Conservation (phyloP, 2,888 invertebrate genomes). For the Vannuccia rotundouncinata region DNA sequence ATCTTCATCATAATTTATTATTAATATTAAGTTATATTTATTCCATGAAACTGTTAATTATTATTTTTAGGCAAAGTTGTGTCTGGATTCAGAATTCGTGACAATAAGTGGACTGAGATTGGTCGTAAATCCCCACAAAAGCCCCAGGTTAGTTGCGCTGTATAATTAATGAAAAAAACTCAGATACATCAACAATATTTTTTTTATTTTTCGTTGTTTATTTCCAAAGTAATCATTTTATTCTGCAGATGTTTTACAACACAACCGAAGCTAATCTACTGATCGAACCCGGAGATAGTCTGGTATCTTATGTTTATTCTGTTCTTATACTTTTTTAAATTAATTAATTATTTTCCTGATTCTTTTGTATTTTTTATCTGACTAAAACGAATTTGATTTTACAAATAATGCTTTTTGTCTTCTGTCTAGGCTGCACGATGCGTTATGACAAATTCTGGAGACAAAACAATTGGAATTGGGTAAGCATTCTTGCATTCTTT, state of each 20-base stretch:
- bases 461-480: conserved; percentile 68
- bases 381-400: too few relatives aligned
- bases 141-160: conserved; percentile 34
- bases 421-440: conserved; percentile 78
- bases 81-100: conserved; percentile 37
- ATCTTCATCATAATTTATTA: too few relatives aligned
- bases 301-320: conserved; percentile 6
- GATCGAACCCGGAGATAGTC: conserved; percentile 25
- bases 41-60: too few relatives aligned
- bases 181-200: too few relatives aligned
- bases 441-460: conserved; percentile 73
- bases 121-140: conserved; percentile 36
- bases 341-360: too few relatives aligned
- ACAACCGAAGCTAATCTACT: neutral
- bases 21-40: too few relatives aligned
- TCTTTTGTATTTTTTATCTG: too few relatives aligned
- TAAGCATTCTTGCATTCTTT: too few relatives aligned
- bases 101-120: conserved; percentile 36
- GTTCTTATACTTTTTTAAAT: neutral
- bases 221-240: too few relatives aligned
- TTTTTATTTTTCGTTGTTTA: too few relatives aligned
- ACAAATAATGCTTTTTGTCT: too few relatives aligned
- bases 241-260: conserved; percentile 34
- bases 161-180: too few relatives aligned
- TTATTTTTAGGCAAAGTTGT: conserved; percentile 37